phyloP scores from a whole-genome alignment of 1,140 invertebrate species.

The Drosophila mayri region DNA sequence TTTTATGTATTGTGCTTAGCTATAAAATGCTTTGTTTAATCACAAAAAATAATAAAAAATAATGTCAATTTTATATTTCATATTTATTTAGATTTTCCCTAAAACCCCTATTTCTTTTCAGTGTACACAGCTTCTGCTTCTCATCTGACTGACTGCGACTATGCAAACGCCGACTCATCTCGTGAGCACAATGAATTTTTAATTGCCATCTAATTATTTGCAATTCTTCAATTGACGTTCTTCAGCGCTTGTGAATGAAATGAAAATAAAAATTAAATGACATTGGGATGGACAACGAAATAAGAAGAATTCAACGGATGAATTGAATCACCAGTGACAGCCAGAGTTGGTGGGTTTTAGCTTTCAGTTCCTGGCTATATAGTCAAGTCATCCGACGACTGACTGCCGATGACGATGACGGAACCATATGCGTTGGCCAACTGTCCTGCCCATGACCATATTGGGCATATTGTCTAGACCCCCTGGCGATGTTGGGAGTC shows the following conservation, averaged over 20 bases:
- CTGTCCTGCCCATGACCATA: conserved; percentile 56
- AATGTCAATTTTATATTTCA: neutral
- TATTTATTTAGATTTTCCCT: neutral
- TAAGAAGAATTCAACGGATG: neutral
- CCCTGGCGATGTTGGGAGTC: conserved; percentile 52
- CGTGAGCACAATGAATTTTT: conserved; percentile 64
- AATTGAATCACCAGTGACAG: neutral
- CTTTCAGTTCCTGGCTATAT: neutral
- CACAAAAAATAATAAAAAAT: neutral
- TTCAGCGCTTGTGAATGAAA: conserved; percentile 16
- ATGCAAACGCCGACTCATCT: conserved; percentile 22
- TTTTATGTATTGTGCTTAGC: neutral
- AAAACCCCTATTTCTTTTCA: neutral
- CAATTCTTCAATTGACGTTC: conserved; percentile 70
- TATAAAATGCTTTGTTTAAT: neutral
- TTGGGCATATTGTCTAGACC: conserved; percentile 66
- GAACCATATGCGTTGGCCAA: conserved; percentile 22
- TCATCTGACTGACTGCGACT: conserved; percentile 9
- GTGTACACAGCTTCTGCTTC: conserved; percentile 11
- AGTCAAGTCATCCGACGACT: conserved; percentile 6
- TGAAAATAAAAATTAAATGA: conserved; percentile 12
- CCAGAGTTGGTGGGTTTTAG: neutral
- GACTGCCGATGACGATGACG: conserved; percentile 18
- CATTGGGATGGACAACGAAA: neutral
- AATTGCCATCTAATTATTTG: conserved; percentile 73